These are phyloP conservation scores for Burhinus oedicnemus DNA, from an alignment of 2,113 vertebrate genomes.

Conservation along the genomic window DNA sequence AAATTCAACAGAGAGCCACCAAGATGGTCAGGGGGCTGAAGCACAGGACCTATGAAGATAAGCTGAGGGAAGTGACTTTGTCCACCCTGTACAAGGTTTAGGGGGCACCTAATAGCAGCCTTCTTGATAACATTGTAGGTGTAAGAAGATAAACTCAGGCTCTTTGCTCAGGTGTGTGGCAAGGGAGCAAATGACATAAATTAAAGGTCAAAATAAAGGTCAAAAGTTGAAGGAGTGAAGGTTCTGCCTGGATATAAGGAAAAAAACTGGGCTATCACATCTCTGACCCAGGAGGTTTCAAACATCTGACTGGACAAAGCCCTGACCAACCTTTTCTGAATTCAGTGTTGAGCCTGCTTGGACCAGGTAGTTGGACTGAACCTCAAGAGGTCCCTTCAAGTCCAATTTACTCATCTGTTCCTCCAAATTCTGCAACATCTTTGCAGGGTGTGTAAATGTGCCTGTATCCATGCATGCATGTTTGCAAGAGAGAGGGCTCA, in stretches of 20 bases:
- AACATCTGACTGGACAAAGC: neutral
- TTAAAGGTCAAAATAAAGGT: neutral
- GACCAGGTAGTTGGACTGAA: neutral
- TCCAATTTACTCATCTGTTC: neutral
- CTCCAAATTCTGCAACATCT: neutral
- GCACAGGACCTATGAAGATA: neutral
- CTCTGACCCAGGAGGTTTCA: neutral
- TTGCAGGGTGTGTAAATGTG: neutral
- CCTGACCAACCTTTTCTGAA: neutral
- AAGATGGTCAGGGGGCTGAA: neutral
- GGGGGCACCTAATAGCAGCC: neutral
- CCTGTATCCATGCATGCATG: rapidly evolving
- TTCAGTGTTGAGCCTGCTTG: neutral
- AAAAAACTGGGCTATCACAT: neutral
- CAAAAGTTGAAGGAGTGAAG: neutral
- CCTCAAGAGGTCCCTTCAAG: neutral
- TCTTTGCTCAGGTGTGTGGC: neutral
- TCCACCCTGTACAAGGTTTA: neutral
- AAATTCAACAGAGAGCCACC: neutral
- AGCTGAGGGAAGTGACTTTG: neutral
- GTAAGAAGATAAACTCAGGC: neutral
- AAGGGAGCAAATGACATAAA: neutral
- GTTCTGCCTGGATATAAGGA: neutral
- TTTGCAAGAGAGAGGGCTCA: neutral
- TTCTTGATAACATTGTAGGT: neutral